A percentile compares a stretch with the other conserved stretches of the same genome.
Conservation (phyloP, 2,888 invertebrate genomes). For the Melipona beecheii region DNA sequence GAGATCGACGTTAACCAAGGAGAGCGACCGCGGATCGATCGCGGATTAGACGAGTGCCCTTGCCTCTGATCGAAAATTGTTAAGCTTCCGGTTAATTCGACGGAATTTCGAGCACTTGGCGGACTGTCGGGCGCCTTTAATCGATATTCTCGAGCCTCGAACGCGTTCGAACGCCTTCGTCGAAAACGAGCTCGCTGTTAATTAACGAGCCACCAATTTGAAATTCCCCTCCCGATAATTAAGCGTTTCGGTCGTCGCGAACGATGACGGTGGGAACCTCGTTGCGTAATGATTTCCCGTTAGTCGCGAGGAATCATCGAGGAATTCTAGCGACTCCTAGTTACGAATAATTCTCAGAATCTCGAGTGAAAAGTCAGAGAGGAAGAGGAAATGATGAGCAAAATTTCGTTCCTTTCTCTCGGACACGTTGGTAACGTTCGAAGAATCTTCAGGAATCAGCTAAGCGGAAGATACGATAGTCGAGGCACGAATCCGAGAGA, state of each 20-base stretch:
- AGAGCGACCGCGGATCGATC: slow-evolving; percentile 39
- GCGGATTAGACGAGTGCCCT: neutral
- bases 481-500: slow-evolving; percentile 34
- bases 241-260: too few relatives aligned
- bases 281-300: neutral
- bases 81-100: slow-evolving; percentile 22
- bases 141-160: slow-evolving; percentile 11
- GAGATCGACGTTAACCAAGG: slow-evolving; percentile 25
- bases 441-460: slow-evolving; percentile 19
- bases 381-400: neutral
- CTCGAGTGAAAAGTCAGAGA: neutral
- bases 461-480: slow-evolving; percentile 62
- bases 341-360: neutral
- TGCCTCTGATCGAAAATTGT: slow-evolving; percentile 35
- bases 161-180: neutral
- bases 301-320: neutral
- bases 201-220: neutral
- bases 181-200: neutral
- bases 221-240: slow-evolving; percentile 2
- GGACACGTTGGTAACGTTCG: slow-evolving; percentile 27
- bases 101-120: neutral
- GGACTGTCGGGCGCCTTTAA: neutral
- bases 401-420: neutral
- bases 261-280: neutral
- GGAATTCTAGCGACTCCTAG: neutral